Conservation (phyloP, 2,113 vertebrate genomes). For the Rhinopomastus cyanomelas region DNA sequence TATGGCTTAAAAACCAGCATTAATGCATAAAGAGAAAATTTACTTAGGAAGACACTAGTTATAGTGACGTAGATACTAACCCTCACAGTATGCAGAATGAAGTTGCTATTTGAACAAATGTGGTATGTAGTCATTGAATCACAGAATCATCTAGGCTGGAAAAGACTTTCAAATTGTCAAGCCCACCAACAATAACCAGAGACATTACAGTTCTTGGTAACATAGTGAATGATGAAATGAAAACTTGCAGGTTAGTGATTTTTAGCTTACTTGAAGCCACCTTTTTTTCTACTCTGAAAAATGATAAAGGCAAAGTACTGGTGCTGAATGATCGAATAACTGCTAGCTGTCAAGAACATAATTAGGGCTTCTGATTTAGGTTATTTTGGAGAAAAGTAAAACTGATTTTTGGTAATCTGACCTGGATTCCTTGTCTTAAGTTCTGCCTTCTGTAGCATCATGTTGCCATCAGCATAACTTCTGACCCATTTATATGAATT, state of each 20-base stretch:
- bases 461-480: neutral
- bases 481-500: neutral
- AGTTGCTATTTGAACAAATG: neutral
- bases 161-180: too few species aligned
- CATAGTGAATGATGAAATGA: neutral
- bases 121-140: too few species aligned
- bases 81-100: neutral
- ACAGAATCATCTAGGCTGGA: too few species aligned
- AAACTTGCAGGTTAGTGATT: neutral
- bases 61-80: neutral
- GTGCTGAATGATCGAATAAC: neutral
- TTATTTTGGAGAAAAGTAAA: neutral
- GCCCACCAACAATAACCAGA: neutral
- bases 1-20: neutral
- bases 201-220: neutral
- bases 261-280: neutral
- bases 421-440: neutral
- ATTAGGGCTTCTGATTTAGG: neutral
- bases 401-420: neutral
- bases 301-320: neutral
- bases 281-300: neutral
- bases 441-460: neutral
- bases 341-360: neutral
- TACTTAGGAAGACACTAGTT: neutral
- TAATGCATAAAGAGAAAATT: neutral